These are phyloP conservation scores for Heliconius ethilla DNA, from an alignment of 2,888 invertebrate species.

Conservation along the genomic window DNA sequence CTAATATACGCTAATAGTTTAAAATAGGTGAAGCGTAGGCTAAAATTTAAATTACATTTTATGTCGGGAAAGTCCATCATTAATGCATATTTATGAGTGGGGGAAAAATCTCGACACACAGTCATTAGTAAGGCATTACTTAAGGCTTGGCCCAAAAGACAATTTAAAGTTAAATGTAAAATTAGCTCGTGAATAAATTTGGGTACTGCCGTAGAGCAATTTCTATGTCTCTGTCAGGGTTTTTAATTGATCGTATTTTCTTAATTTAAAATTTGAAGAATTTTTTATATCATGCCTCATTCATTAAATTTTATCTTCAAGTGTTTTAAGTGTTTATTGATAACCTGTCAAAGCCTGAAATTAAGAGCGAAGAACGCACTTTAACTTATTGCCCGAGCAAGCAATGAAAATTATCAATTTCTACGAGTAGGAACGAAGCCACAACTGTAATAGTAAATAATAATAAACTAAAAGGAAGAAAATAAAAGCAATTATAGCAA, in stretches of 20 bases:
- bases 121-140: constrained; percentile 78
- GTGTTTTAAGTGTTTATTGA: background rate
- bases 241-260: background rate
- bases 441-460: no score
- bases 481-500: no score
- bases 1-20: constrained; percentile 45
- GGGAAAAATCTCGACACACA: constrained; percentile 76
- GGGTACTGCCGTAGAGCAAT: background rate
- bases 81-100: constrained; percentile 79
- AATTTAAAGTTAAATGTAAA: constrained; percentile 12
- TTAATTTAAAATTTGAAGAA: background rate
- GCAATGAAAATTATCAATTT: no score
- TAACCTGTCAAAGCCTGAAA: no score
- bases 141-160: constrained; percentile 48
- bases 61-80: constrained; percentile 61
- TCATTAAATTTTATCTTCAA: no score
- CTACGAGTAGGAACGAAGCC: no score
- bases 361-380: no score
- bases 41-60: constrained; percentile 66
- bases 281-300: background rate
- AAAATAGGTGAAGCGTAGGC: constrained; percentile 45
- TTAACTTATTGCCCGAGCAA: no score
- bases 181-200: constrained; percentile 15
- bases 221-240: background rate
- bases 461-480: no score